Base-by-base conservation (phyloP, 1,140 invertebrate genomes). In the Oryctes rhinoceros region DNA sequence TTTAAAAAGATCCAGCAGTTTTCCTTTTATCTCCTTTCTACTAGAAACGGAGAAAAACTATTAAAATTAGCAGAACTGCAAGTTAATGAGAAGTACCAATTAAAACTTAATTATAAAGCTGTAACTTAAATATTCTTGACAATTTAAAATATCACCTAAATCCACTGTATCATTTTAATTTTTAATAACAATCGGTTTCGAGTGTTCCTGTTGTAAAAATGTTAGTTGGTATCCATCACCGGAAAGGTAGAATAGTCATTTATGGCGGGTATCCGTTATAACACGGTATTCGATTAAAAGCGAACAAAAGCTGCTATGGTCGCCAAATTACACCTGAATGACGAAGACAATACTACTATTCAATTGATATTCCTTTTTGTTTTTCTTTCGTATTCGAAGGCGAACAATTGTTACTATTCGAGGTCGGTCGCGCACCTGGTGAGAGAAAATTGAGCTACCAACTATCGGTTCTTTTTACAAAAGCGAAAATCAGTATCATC, bases 251-350 rank as follows among this genome's bases (percentile, higher is more conserved):
- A 59, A 59, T 18, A 59, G 18, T n/a, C 18, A 59, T 59, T 18
- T 59, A 18, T 15, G 53, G 15, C 53, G n/a, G 53, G 5, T 15
- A 44, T 59, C 53, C 53, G 53, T 59, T 59, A 59, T 18, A 59
- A 59, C n/a, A 59, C 18, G 53, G 53, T 59, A 18, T 59, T 59
- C 80, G 78, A 81, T 81, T 81, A 81, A 79, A 81, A 77, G 65
- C 74, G 76, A 65, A 81, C 80, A 81, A 81, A 76, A 48, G 80
- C 47, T 77, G n/a, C 53, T 74, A 76, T 78, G 75, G 80, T 71
- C 79, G 80, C 77, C 78, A 81, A 81, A 81, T 81, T 81, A 79
- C 78, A 79, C 76, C 74, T 81, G 78, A 81, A 81, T 81, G 80
- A 81, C 80, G 80, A 81, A 81, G 53, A 59, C 53, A 59, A 59